These are phyloP conservation scores for Mycteria americana DNA, from an alignment of 2,797 vertebrate species.

Conservation along the genomic window DNA sequence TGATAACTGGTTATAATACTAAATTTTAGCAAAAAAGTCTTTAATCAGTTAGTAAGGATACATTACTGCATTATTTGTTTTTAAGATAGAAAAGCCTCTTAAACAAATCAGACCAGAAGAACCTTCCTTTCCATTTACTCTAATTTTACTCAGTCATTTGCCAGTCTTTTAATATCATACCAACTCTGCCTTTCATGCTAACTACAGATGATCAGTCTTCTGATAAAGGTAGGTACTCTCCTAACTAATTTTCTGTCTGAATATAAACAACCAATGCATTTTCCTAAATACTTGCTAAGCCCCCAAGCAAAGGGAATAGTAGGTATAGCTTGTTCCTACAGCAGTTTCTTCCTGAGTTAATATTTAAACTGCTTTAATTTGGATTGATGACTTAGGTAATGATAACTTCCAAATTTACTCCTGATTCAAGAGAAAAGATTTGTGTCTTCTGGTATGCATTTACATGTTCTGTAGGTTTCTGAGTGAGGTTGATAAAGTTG, in stretches of 20 bases:
- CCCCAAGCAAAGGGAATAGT: not conserved
- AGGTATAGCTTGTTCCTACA: not conserved
- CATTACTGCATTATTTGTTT: not conserved
- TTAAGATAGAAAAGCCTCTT: not conserved
- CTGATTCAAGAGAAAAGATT: not conserved
- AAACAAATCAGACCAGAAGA: not conserved
- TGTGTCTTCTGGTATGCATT: not conserved
- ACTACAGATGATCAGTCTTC: slow-evolving; percentile 89
- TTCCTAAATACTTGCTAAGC: not conserved
- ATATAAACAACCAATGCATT: not conserved
- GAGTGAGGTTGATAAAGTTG: not conserved
- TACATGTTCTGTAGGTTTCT: not conserved
- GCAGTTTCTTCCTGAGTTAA: not conserved
- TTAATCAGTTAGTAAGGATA: not conserved
- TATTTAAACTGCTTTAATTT: not conserved
- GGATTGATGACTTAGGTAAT: not conserved
- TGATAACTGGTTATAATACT: not conserved
- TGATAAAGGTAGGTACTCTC: slow-evolving; percentile 86
- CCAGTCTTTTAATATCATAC: slow-evolving; percentile 57
- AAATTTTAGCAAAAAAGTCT: not conserved
- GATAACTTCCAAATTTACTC: not conserved
- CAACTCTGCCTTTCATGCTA: slow-evolving; percentile 82
- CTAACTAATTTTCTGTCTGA: not conserved
- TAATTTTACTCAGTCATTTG: slow-evolving; percentile 14
- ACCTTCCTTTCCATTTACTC: not conserved